Conservation (phyloP, 2,797 vertebrate genomes). For the Emydoidea blandingii region DNA sequence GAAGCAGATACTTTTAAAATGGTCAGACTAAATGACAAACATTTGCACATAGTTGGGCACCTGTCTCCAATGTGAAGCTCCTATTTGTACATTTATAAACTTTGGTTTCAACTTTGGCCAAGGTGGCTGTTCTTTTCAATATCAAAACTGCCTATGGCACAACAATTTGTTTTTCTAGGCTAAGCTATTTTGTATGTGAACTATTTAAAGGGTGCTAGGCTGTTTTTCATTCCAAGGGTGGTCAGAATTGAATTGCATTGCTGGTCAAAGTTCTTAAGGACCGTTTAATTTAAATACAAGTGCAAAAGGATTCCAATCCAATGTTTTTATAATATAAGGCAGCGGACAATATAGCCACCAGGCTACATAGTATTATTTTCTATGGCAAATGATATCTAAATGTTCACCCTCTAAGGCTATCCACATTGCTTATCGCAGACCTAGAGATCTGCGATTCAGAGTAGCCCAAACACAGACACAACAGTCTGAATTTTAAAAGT, state of each 20-base stretch:
- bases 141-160: not conserved
- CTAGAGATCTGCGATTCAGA: not conserved
- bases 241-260: not conserved
- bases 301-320: fast-evolving
- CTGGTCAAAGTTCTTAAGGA: not conserved
- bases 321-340: not conserved
- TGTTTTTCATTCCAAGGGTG: not conserved
- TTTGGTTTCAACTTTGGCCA: not conserved
- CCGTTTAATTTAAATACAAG: not conserved
- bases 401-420: not conserved
- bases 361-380: not conserved
- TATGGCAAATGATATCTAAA: not conserved
- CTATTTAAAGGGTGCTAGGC: not conserved
- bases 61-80: not conserved
- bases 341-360: not conserved
- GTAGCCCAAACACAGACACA: not conserved
- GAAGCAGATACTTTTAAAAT: not conserved
- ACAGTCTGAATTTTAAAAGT: not conserved
- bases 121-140: not conserved
- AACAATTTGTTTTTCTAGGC: not conserved
- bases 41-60: not conserved
- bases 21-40: not conserved
- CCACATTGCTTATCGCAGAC: not conserved
- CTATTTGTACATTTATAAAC: not conserved
- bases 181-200: not conserved